Base-by-base conservation (phyloP, 2,888 invertebrate genomes). In the Xylota sylvarum region DNA sequence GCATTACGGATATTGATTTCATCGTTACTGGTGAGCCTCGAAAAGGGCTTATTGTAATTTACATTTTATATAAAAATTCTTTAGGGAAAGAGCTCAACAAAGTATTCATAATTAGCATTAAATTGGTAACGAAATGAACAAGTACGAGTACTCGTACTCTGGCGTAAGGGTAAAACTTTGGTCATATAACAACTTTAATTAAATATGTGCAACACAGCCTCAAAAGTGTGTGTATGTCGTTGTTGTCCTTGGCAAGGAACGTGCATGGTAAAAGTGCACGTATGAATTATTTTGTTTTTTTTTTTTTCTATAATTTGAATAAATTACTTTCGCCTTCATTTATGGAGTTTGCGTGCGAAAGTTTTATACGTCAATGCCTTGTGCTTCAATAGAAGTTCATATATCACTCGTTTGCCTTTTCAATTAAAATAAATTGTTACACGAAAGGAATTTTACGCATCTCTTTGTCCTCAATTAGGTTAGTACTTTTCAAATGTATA, bases 291-390 rank as follows among this genome's bases (percentile, higher is more conserved):
- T 46, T 19, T 56, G 5, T 12, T 19, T 62, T 27, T 55, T 27
- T 32, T 72, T 65, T 30, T 23, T 23, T 23, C 2, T 2, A 23
- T 52, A 73, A 83, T 83, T 83, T 83, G 65, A 60, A 72, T 83
- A 67, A 83, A 83, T 72, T 83, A 58, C 60, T 60, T 72, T 65
- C 35, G 65, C 27, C 30, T 52, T 55, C 60, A 55, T 72, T 72
- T 43, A 37, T 37, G 37, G 9, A 78, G 55, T 46, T 83, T 14
- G 72, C 78, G 55, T 78, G 78, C 40, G 19, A 78, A 72, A 77
- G 50, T 77, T 78, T 37, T 43, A 14, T 30, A 73, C 72, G 32
- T 60, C 19, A 35, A 23, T 37, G 37, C 35, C 43, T 78, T 62
- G 4, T 10, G 19, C 4, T 35, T 62, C n/a, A 32, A 32, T n/a